A percentile compares a stretch with the other conserved stretches of the same genome.
These are phyloP conservation scores for Setophaga kirtlandii DNA, from an alignment of 2,113 vertebrate genomes.

Conservation along the genomic window DNA sequence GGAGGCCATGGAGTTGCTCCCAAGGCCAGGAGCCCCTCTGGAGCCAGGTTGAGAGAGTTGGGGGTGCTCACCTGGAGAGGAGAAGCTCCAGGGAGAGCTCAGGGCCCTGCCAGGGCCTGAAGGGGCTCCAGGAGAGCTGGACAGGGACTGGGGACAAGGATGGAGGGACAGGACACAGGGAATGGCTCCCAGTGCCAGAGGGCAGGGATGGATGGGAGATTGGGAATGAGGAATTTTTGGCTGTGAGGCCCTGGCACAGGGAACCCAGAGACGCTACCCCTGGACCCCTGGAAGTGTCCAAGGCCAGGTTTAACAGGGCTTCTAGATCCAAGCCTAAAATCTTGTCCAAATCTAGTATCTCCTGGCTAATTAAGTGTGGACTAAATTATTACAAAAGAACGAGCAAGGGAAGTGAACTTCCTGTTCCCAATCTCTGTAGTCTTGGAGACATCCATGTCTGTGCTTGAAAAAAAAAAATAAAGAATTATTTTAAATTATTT, in stretches of 20 bases:
- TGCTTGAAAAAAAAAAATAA: not conserved
- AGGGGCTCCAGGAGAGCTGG: not conserved
- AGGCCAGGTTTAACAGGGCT: accelerated
- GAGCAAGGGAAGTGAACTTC: not conserved
- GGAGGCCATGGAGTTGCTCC: accelerated
- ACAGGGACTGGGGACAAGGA: not conserved
- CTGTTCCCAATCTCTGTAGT: accelerated
- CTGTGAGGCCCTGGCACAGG: not conserved
- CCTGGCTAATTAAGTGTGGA: not conserved
- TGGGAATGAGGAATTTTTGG: not conserved
- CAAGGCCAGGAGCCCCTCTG: not conserved
- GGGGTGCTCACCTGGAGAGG: not conserved
- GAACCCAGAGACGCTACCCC: not conserved
- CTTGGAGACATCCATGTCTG: accelerated
- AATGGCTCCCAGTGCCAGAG: not conserved
- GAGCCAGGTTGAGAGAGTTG: not conserved
- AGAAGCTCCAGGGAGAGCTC: not conserved
- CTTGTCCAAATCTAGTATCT: not conserved
- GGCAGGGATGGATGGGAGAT: accelerated
- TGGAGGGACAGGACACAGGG: not conserved
- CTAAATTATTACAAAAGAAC: not conserved
- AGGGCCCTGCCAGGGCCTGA: not conserved
- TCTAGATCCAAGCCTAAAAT: not conserved
- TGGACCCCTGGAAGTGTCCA: not conserved
- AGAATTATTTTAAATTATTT: too few species aligned